Evolutionary conservation across 2,888 invertebrate genomes (phyloP).

Genomic region (Drosophila parthenogenetica): DNA sequence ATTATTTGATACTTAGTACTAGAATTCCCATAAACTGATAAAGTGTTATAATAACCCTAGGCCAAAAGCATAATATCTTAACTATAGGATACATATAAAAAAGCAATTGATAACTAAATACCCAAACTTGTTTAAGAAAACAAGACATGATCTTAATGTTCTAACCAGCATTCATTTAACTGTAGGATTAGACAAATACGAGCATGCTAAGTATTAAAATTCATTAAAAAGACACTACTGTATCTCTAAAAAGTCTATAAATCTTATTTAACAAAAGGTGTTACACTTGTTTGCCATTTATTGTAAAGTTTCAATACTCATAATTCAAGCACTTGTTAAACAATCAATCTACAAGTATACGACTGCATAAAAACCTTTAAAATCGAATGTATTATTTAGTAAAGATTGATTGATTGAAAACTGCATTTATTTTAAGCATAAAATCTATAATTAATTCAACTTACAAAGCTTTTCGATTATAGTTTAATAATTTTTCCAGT

Average conservation of each 20-base stretch:
- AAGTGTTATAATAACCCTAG: slow-evolving; percentile 14
- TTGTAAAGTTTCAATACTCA: background rate
- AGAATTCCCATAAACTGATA: slow-evolving; percentile 1
- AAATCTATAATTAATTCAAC: no score
- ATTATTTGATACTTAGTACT: slow-evolving; percentile 14
- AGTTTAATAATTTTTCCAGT: background rate
- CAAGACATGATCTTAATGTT: slow-evolving; percentile 20
- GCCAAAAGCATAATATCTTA: slow-evolving; percentile 9
- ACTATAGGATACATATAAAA: background rate
- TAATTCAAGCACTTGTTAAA: background rate
- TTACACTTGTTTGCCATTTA: no score
- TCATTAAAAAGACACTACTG: background rate
- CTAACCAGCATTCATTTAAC: slow-evolving; percentile 4
- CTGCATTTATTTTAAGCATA: no score
- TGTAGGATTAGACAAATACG: slow-evolving; percentile 2
- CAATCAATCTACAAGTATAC: background rate
- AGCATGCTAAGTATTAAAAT: background rate
- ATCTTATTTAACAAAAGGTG: no score
- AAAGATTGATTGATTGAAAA: background rate
- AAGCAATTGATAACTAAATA: slow-evolving; percentile 10
- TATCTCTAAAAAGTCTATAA: no score
- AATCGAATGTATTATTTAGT: background rate
- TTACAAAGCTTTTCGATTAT: background rate
- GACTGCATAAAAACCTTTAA: background rate
- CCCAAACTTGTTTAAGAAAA: slow-evolving; percentile 12